These are phyloP conservation scores for Strigamia crassipes DNA, from an alignment of 2,888 invertebrate genomes.

Conservation along the genomic window DNA sequence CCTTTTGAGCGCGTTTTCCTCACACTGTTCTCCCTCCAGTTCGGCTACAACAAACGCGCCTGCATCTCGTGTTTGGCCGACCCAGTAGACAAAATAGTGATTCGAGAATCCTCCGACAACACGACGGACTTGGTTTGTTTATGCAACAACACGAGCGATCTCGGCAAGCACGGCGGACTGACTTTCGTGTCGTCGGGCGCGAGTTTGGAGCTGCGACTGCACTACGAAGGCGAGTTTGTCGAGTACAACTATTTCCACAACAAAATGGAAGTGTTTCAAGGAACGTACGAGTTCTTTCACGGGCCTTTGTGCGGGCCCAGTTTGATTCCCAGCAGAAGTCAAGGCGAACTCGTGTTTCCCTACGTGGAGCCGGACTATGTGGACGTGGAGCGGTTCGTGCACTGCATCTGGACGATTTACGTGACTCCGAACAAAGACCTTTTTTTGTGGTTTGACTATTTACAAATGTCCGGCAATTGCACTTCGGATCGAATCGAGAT, in stretches of 20 bases:
- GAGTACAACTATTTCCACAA: slow-evolving; percentile 55
- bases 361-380: slow-evolving; percentile 73
- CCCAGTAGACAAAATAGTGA: slow-evolving; percentile 51
- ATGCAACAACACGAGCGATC: slow-evolving; percentile 46
- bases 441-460: slow-evolving; percentile 84
- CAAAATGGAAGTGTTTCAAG: slow-evolving; percentile 76
- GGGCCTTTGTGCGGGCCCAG: slow-evolving; percentile 61
- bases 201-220: slow-evolving; percentile 24
- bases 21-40: slow-evolving; percentile 52
- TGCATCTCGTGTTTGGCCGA: slow-evolving; percentile 51
- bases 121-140: slow-evolving; percentile 45
- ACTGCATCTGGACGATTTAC: slow-evolving; percentile 77
- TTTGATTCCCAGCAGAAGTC: slow-evolving; percentile 47
- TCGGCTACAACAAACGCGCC: slow-evolving; percentile 51
- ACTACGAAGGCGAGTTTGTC: slow-evolving; percentile 41
- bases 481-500: slow-evolving; percentile 43
- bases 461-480: slow-evolving; percentile 66
- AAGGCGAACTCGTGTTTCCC: slow-evolving; percentile 51
- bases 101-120: slow-evolving; percentile 51
- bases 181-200: slow-evolving; percentile 45
- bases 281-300: slow-evolving; percentile 85
- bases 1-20: slow-evolving; percentile 54
- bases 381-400: slow-evolving; percentile 58
- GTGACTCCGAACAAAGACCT: slow-evolving; percentile 76
- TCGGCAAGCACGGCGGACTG: slow-evolving; percentile 14